Conservation (phyloP, 2,113 vertebrate species). For the Ginglymostoma cirratum region DNA sequence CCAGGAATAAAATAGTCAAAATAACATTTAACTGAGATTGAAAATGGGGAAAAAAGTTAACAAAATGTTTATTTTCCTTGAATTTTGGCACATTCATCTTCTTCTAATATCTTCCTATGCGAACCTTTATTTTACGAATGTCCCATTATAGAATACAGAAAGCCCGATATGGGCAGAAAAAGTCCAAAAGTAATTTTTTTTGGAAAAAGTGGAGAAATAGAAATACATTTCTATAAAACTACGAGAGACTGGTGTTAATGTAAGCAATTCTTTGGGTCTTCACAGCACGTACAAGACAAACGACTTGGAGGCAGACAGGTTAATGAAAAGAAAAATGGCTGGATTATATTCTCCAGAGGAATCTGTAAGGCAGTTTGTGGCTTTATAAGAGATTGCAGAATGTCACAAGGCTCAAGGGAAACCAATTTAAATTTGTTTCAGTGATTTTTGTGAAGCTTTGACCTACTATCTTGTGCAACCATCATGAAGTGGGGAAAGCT, state of each 20-base stretch:
- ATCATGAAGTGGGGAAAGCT: slow-evolving; percentile 15
- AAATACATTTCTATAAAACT: background rate
- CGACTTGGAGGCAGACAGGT: slow-evolving; percentile 27
- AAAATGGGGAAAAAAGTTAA: too few species aligned
- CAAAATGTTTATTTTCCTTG: background rate
- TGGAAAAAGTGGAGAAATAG: background rate
- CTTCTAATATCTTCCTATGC: background rate
- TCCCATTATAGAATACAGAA: background rate
- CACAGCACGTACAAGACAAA: slow-evolving; percentile 19
- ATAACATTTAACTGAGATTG: background rate
- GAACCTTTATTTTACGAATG: background rate
- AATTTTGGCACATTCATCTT: background rate
- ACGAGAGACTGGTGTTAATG: background rate
- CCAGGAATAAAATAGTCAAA: background rate
- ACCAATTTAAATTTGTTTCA: slow-evolving; percentile 35
- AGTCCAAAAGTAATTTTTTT: background rate
- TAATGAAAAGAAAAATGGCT: slow-evolving; percentile 36
- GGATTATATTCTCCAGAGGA: slow-evolving; percentile 32
- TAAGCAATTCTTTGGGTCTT: background rate
- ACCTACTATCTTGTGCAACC: slow-evolving; percentile 13
- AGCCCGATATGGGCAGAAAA: background rate
- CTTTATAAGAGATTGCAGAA: slow-evolving; percentile 32
- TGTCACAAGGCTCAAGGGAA: slow-evolving; percentile 30
- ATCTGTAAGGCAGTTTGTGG: slow-evolving; percentile 7
- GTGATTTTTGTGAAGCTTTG: slow-evolving; percentile 17